Base-by-base conservation (phyloP, 2,888 invertebrate species). In the Xylota sylvarum region DNA sequence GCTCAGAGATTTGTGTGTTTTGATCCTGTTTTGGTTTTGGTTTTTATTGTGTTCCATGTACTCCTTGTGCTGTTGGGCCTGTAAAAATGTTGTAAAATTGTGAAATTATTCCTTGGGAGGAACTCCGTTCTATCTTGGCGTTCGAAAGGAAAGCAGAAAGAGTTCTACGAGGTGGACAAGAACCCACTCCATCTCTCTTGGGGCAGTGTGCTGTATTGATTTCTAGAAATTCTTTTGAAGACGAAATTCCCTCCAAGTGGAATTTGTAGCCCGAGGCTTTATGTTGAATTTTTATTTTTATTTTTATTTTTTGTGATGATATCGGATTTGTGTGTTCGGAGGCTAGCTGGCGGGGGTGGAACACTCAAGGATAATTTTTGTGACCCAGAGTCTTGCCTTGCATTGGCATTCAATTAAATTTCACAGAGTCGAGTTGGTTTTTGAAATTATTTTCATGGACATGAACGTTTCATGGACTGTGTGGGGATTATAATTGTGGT, bases 1-100 rank as follows among this genome's bases (percentile, higher is more conserved):
- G 69, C 82, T 86, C 67, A 82, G 86, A 86, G 86, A 86, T 86
- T 86, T 86, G 86, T 86, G 86, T 82, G 67, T 86, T 86, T 86
- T 86, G 86, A 82, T 86, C 81, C 82, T 86, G 73, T 82, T 86
- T 82, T 86, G 86, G 77, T 86, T 82, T 86, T 86, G 86, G 77
- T 86, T 82, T 86, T 86, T 86, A 77, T 78, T 84, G 62, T 78
- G 40, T 77, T 52, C 30, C 52, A 55, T 73, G 50, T 60, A 30
- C 35, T 62, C 14, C 35, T 37, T 70, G 43, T 79, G 69, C 73
- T 83, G 65, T 62, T 78, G 70, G 70, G 74, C 74, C 79, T 80
- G 85, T 80, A 86, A 82, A 82, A 86, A 86, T 82, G 82, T 73
- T 86, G 72, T 86, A 69, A 86, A 77, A 82, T 74, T 82, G 14